Conservation (phyloP, 2,888 invertebrate genomes). For the Zelleria hepariella region DNA sequence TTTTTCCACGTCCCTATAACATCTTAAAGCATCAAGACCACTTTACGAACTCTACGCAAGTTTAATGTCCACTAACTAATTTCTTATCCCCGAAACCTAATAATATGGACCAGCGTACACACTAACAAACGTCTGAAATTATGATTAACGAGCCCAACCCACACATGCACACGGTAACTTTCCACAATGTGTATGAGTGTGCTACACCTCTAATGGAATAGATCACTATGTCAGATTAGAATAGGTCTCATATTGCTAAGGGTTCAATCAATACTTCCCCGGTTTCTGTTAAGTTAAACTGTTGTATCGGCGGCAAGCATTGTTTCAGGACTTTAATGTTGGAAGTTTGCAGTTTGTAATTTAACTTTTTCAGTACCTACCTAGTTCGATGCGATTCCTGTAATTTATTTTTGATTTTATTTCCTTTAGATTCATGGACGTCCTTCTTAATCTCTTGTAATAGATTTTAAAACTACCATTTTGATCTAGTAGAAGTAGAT, state of each 20-base stretch:
- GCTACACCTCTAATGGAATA: slow-evolving; percentile 47
- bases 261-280: slow-evolving; percentile 39
- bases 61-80: slow-evolving; percentile 74
- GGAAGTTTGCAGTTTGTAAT: not conserved
- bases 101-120: slow-evolving; percentile 67
- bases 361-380: too few relatives aligned
- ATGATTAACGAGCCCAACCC: slow-evolving; percentile 71
- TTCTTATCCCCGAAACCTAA: slow-evolving; percentile 74
- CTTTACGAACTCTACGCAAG: slow-evolving; percentile 31
- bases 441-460: too few relatives aligned
- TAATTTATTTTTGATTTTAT: too few relatives aligned
- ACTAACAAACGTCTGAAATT: slow-evolving; percentile 71
- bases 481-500: too few relatives aligned
- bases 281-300: not conserved
- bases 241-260: slow-evolving; percentile 35
- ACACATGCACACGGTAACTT: slow-evolving; percentile 32
- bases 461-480: too few relatives aligned
- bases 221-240: slow-evolving; percentile 53
- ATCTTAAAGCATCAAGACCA: slow-evolving; percentile 22
- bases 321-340: not conserved
- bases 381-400: too few relatives aligned
- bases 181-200: slow-evolving; percentile 15
- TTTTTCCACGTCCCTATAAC: too few relatives aligned
- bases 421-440: too few relatives aligned
- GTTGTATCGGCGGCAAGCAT: not conserved